These are phyloP conservation scores for Bombycilla garrulus DNA, from an alignment of 2,113 vertebrate genomes.

Conservation along the genomic window DNA sequence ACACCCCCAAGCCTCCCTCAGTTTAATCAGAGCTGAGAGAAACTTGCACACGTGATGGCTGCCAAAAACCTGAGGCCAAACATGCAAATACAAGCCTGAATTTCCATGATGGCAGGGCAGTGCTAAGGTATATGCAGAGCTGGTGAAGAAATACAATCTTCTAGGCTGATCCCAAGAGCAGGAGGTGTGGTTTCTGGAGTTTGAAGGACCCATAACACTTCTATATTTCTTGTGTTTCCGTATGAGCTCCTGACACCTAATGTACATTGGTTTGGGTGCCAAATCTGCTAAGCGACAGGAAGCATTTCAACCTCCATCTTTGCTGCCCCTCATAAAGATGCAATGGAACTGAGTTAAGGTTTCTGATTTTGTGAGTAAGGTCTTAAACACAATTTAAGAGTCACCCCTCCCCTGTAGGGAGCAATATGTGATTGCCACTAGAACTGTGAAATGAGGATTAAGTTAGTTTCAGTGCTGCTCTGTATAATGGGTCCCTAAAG, in stretches of 20 bases:
- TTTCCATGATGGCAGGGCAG: not conserved
- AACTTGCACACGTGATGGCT: accelerated
- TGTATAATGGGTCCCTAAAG: not conserved
- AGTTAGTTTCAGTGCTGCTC: not conserved
- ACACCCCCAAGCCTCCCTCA: not conserved
- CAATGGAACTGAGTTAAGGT: not conserved
- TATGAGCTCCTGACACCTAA: not conserved
- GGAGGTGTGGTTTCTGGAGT: not conserved
- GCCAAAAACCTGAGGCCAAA: not conserved
- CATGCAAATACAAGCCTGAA: not conserved
- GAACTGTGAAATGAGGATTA: not conserved
- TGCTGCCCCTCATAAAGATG: not conserved
- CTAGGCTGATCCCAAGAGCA: not conserved
- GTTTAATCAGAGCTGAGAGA: not conserved
- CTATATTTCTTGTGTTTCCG: not conserved
- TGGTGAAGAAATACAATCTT: not conserved
- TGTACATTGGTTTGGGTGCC: not conserved
- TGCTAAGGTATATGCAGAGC: accelerated
- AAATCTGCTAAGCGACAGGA: not conserved
- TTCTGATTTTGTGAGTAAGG: not conserved
- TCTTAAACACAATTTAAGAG: not conserved
- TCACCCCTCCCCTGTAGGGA: not conserved
- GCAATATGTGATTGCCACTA: not conserved
- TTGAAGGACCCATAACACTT: not conserved
- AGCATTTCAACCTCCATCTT: not conserved